These are phyloP conservation scores for Furcifer pardalis DNA, from an alignment of 2,797 vertebrate species.

Conservation along the genomic window DNA sequence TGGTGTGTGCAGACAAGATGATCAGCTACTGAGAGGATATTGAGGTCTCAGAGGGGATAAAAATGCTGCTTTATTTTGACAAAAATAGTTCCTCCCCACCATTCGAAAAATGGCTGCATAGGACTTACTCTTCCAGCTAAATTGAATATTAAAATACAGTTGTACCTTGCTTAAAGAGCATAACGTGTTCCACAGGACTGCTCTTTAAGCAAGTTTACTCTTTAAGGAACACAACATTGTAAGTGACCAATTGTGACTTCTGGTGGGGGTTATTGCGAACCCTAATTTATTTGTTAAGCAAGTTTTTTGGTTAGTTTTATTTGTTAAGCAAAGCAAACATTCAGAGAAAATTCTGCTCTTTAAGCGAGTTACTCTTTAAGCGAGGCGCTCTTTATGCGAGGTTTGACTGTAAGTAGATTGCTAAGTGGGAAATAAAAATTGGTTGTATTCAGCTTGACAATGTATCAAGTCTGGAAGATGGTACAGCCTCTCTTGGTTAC, in stretches of 20 bases:
- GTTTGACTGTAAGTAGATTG: slow-evolving; percentile 54
- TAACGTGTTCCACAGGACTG: no score
- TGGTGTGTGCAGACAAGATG: slow-evolving; percentile 6
- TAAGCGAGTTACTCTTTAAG: no score
- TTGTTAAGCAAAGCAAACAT: no score
- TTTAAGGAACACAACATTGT: no score
- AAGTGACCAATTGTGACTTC: no score
- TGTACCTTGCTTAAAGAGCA: no score
- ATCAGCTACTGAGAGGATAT: slow-evolving; percentile 7
- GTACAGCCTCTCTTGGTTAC: slow-evolving; percentile 43
- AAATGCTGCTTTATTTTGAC: slow-evolving; percentile 26
- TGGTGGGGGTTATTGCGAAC: no score
- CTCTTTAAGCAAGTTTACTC: no score
- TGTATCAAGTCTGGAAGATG: slow-evolving; percentile 40
- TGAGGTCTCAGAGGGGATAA: neutral
- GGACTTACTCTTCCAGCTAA: slow-evolving; percentile 51
- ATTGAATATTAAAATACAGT: slow-evolving; percentile 56
- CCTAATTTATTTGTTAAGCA: no score
- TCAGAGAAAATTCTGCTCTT: no score
- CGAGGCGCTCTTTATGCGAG: no score
- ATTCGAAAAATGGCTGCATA: slow-evolving; percentile 37
- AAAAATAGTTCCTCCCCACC: neutral
- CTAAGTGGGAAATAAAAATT: slow-evolving; percentile 56
- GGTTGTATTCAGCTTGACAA: slow-evolving; percentile 57
- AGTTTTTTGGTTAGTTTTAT: no score